Conservation (phyloP, 2,113 vertebrate species). For the Entelurus aequoreus region DNA sequence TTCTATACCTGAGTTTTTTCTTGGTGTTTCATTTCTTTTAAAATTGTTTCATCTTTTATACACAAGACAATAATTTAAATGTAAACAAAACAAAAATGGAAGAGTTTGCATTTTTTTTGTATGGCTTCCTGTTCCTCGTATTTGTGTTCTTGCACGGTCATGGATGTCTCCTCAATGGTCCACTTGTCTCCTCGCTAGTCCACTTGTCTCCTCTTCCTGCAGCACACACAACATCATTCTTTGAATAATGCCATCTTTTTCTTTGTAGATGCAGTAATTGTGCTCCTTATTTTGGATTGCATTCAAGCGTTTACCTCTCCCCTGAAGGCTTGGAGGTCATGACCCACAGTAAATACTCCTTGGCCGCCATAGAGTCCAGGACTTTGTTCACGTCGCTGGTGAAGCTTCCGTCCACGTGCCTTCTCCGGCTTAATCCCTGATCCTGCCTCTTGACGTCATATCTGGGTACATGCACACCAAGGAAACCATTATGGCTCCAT, state of each 20-base stretch:
- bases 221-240: conserved; percentile 24
- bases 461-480: conserved; percentile 67
- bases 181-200: conserved; percentile 67
- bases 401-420: conserved; percentile 94
- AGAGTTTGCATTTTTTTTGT: conserved; percentile 39
- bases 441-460: conserved; percentile 67
- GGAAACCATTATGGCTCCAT: conserved; percentile 26
- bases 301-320: conserved; percentile 43
- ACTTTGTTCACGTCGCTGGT: conserved; percentile 92
- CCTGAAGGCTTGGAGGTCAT: conserved; percentile 83
- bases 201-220: conserved; percentile 71
- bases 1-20: conserved; percentile 51
- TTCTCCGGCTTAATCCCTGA: conserved; percentile 68
- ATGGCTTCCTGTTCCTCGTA: conserved; percentile 76
- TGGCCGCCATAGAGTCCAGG: conserved; percentile 88
- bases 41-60: conserved; percentile 33
- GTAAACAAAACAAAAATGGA: conserved; percentile 66
- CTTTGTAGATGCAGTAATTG: no score
- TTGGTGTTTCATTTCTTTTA: neutral
- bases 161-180: conserved; percentile 60
- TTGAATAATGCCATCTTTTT: neutral
- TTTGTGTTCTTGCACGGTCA: conserved; percentile 17
- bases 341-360: conserved; percentile 94
- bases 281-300: no score
- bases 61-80: conserved; percentile 35